Evolutionary conservation across 1,140 invertebrate genomes (phyloP), one percentile per base, ranked within the genome.

Genomic region (Eumaeus atala): DNA sequence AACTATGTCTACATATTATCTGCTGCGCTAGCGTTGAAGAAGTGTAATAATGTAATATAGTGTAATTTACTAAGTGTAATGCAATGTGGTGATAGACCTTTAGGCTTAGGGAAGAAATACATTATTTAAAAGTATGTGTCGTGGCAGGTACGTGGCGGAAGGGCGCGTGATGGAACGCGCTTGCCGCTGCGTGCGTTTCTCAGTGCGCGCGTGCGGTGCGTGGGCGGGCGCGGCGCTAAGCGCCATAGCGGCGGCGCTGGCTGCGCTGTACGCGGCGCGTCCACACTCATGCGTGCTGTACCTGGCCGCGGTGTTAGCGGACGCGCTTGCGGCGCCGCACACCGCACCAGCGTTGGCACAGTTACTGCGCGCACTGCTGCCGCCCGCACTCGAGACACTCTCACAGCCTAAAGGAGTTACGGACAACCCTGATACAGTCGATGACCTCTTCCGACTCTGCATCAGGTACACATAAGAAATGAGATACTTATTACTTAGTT

Each of bases 381-480:
- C 91, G 53, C 94, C 95, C 42, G 95, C 97, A 36, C 96, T 98
- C 79, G 87, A 89, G 44, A 77, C 97, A 66, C 89, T 98, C 49
- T 92, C 95, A 77, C 91, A 91, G 53, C 62, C 53, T 5, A 48
- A 58, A 42, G 74, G 95, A 1, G 85, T 99, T 8, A 90, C 92
- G 56, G 94, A 98, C 82, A 94, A 99, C 90, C 97, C 98, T 0
- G 98, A 99, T 67, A 99, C 97, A 0, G 96, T 99, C 0, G 98
- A 99, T 80, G 98, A 99, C 80, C 92, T 99, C 54, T 99, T 98
- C 80, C 89, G 97, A 47, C 89, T 98, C 17, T 96, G 95, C 76
- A 90, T 93, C 51, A 90, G 78, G 77, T 59, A 72, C 55, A 28
- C 6, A 28, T 28, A 3, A 6, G 21, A 28, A n/a, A n/a, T 28